A percentile compares a stretch with the other conserved stretches of the same genome.
phyloP scores from a whole-genome alignment of 2,797 vertebrate species.

The Mallotus villosus region DNA sequence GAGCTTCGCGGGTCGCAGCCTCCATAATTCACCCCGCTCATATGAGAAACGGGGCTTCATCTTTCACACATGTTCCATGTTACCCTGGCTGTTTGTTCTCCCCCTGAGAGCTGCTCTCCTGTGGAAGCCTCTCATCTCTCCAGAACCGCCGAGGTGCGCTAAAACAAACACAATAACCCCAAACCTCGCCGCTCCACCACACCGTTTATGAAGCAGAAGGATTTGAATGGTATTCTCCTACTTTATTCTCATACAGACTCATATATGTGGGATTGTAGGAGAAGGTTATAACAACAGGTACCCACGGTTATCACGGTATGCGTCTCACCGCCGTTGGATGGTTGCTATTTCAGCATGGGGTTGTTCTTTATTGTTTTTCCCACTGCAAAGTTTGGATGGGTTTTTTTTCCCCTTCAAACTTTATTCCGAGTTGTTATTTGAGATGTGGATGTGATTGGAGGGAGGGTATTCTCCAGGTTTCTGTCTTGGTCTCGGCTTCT shows the following conservation, averaged over 20 bases:
- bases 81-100: slow-evolving; percentile 73
- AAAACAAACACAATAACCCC: slow-evolving; percentile 69
- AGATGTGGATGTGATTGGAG: no score
- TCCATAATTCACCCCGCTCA: slow-evolving; percentile 72
- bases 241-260: neutral
- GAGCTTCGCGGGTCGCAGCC: slow-evolving; percentile 58
- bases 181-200: slow-evolving; percentile 34
- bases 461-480: neutral
- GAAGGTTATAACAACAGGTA: no score
- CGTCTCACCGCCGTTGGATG: no score
- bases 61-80: slow-evolving; percentile 73
- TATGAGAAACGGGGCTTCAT: slow-evolving; percentile 70
- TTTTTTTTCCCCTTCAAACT: no score
- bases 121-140: slow-evolving; percentile 72
- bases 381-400: no score
- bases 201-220: neutral
- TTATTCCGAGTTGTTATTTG: no score
- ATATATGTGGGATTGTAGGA: no score
- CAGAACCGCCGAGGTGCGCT: slow-evolving; percentile 61
- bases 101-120: slow-evolving; percentile 67
- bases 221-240: neutral
- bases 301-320: no score
- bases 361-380: no score
- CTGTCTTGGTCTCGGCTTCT: slow-evolving; percentile 8
- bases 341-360: no score